Base-by-base conservation (phyloP, 2,888 invertebrate species). In the Sminthurides aquaticus region DNA sequence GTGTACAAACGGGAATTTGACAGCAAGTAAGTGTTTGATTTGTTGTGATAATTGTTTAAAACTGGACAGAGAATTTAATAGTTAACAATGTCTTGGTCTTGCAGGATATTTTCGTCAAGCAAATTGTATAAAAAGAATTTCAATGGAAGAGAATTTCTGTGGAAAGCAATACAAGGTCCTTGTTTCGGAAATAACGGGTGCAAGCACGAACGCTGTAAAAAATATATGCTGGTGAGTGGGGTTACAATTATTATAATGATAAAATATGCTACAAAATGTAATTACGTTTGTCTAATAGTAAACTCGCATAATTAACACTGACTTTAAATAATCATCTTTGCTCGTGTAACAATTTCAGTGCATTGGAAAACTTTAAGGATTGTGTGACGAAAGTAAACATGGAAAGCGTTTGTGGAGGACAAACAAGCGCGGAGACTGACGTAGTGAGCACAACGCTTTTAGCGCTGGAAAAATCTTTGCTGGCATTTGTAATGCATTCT, bases 51-150 rank as follows among this genome's bases (percentile, higher is more conserved):
- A n/a, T n/a, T n/a, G n/a, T n/a, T n/a, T n/a, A n/a, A n/a, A 5
- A 52, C 5, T 52, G 52, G 11, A 52, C 5, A 52, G 20, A 8
- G 20, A 52, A 18, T 20, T 52, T n/a, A n/a, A n/a, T n/a, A n/a
- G n/a, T n/a, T n/a, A n/a, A n/a, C n/a, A n/a, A n/a, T n/a, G n/a
- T n/a, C n/a, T n/a, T n/a, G n/a, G n/a, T n/a, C n/a, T n/a, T n/a
- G n/a, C 29, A 74, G 74, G 71, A 56, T 71, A 72, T 65, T 69
- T 72, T 61, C 65, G 62, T 26, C 67, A 70, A 52, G 70, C 72
- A 28, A 70, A 71, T 57, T 74, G 74, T 66, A 71, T 74, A 63
- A 72, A 70, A 64, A 70, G 67, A 62, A 69, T 74, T 64, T 65
- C 72, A 20, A 71, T 70, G 18, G 69, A 72, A 64, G 65, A 66